Evolutionary conservation across 1,140 invertebrate species (phyloP), one percentile per base, ranked within the genome.

Genomic region (Bombus soroeensis): DNA sequence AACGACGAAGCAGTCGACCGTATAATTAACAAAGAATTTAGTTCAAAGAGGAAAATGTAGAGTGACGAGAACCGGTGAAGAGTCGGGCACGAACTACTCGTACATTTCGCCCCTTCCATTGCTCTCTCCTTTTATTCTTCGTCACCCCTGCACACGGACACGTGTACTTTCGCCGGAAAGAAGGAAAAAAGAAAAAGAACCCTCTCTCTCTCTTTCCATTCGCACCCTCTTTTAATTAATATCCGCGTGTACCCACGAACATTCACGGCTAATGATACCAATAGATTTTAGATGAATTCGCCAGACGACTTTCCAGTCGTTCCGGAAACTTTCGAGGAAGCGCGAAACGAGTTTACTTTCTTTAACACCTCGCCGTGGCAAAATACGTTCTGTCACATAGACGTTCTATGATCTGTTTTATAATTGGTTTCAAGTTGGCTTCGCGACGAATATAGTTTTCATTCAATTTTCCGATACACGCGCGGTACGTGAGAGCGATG

Each of bases 11-110:
- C 76, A 85, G 86, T 77, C 76, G 82, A 87, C 77, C 86, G 82
- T 80, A 82, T 80, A 85, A 87, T 87, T 87, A 87, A 87, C 82
- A 87, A 85, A 87, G 86, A 87, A 83, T 87, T 85, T 85, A 72
- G 83, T 53, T 85, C 83, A 85, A 85, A 85, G 83, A 85, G 83
- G 76, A 79, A 85, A 85, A 80, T 80, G 83, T 79, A 85, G 83
- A 80, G 53, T 66, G 66, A 76, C 81, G 83, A 72, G 83, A 57
- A 72, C 75, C 47, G 75, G 15, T 72, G 82, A 84, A 79, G 82
- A 72, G 82, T 79, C 66, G 34, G 37, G 82, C 62, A 78, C 39
- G 53, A 84, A 79, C 74, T 84, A 79, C 83, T 85, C 76, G 32
- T 72, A 72, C 83, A 64, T 85, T 79, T 84, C 43, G n/a, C 64